A percentile compares a stretch with the other conserved stretches of the same genome.
Evolutionary conservation across 2,113 vertebrate species (phyloP).

Genomic region (Indri indri): DNA sequence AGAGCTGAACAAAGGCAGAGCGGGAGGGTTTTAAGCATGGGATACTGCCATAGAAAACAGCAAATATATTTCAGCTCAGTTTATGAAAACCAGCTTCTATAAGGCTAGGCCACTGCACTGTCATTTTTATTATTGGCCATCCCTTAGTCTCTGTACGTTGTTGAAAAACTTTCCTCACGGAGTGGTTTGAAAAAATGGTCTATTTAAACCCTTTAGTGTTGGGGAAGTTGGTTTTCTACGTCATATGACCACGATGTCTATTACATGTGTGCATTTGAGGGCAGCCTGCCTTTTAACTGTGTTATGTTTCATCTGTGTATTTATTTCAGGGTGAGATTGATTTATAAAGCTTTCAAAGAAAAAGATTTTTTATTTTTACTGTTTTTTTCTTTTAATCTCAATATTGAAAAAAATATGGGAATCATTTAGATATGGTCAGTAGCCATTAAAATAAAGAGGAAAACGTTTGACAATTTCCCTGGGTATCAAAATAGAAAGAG

Average conservation of each 20-base stretch:
- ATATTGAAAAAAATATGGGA: background rate
- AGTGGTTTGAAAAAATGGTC: background rate
- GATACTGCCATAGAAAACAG: constrained; percentile 54
- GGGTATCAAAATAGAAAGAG: constrained; percentile 12
- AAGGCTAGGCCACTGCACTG: background rate
- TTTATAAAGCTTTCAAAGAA: constrained; percentile 41
- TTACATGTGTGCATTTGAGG: background rate
- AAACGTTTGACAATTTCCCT: constrained; percentile 5
- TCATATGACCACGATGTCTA: background rate
- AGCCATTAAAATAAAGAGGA: constrained; percentile 27
- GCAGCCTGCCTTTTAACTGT: constrained; percentile 30
- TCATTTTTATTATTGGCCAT: background rate
- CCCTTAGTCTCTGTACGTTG: constrained; percentile 15
- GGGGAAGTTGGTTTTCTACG: constrained; percentile 21
- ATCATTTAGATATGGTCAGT: background rate
- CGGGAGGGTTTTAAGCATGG: constrained; percentile 33
- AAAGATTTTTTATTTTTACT: background rate
- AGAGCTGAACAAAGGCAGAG: constrained; percentile 68
- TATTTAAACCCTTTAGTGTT: constrained; percentile 33
- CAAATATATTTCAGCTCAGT: constrained; percentile 29
- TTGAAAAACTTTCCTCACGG: constrained; percentile 55
- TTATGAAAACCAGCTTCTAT: constrained; percentile 26
- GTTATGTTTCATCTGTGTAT: constrained; percentile 12
- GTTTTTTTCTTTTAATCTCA: constrained; percentile 14
- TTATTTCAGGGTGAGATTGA: constrained; percentile 40